These are phyloP conservation scores for Nothura maculosa DNA, from an alignment of 2,797 vertebrate genomes.

Conservation along the genomic window DNA sequence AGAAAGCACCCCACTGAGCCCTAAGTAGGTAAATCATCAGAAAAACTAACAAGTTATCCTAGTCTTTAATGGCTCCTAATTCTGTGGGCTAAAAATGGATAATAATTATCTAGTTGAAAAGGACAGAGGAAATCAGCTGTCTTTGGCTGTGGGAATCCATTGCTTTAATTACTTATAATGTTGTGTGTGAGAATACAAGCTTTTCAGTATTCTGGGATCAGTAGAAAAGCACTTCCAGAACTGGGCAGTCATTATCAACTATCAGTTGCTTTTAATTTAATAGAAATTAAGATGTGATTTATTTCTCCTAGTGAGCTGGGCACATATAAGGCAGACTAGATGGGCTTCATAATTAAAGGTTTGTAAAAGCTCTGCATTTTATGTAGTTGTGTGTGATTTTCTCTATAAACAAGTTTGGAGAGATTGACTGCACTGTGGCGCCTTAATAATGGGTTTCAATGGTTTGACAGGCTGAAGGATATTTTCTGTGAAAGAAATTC, in stretches of 20 bases:
- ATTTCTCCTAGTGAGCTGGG: background rate
- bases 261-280: conserved; percentile 5
- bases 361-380: background rate
- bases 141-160: background rate
- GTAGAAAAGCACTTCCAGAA: background rate
- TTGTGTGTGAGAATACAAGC: background rate
- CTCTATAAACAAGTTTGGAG: background rate
- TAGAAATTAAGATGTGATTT: background rate
- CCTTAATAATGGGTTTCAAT: conserved; percentile 38
- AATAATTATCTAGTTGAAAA: conserved; percentile 50
- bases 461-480: conserved; percentile 47
- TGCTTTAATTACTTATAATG: background rate
- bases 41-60: background rate
- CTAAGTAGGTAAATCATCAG: background rate
- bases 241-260: background rate
- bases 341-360: background rate
- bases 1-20: background rate
- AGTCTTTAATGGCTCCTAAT: background rate
- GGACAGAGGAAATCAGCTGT: background rate
- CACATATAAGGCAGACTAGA: background rate
- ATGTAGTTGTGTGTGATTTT: background rate
- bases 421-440: background rate
- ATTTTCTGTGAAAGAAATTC: conserved; percentile 27
- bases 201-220: background rate
- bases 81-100: conserved; percentile 27